Evolutionary conservation across 2,888 invertebrate genomes (phyloP).

Genomic region (Labia minor): DNA sequence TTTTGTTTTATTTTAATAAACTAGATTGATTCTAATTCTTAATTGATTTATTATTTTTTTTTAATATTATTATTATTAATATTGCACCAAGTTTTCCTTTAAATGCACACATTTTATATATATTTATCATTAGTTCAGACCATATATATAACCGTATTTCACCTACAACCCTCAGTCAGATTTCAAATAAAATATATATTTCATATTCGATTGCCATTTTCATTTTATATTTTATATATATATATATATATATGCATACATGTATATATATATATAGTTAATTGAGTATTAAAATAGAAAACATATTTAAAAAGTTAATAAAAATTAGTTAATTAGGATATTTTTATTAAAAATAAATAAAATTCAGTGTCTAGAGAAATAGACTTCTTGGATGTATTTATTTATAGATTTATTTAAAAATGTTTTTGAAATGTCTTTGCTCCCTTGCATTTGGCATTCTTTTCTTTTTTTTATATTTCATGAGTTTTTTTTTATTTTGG

Average conservation of each 20-base stretch:
- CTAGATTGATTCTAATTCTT: not conserved
- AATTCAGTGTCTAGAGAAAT: not conserved
- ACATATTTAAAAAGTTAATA: not conserved
- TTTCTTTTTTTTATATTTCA: not conserved
- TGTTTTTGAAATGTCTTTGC: not conserved
- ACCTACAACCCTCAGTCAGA: not conserved
- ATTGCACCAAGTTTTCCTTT: not conserved
- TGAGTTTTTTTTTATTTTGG: too few relatives aligned
- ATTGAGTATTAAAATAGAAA: not conserved
- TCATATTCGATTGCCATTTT: too few relatives aligned
- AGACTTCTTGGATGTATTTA: not conserved
- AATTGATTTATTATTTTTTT: not conserved
- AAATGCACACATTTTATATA: not conserved
- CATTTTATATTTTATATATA: not conserved
- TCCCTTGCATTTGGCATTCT: not conserved
- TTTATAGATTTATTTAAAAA: not conserved
- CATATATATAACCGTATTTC: not conserved
- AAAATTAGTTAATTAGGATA: not conserved
- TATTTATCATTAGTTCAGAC: not conserved
- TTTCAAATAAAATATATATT: not conserved
- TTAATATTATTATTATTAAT: too few relatives aligned
- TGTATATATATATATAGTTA: too few relatives aligned
- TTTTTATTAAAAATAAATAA: conserved; percentile 4
- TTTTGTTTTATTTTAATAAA: too few relatives aligned
- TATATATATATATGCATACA: not conserved